Percentiles rank a stretch among this genome's conserved stretches.
phyloP scores from a whole-genome alignment of 2,113 vertebrate genomes.

The Aegotheles bennettii region DNA sequence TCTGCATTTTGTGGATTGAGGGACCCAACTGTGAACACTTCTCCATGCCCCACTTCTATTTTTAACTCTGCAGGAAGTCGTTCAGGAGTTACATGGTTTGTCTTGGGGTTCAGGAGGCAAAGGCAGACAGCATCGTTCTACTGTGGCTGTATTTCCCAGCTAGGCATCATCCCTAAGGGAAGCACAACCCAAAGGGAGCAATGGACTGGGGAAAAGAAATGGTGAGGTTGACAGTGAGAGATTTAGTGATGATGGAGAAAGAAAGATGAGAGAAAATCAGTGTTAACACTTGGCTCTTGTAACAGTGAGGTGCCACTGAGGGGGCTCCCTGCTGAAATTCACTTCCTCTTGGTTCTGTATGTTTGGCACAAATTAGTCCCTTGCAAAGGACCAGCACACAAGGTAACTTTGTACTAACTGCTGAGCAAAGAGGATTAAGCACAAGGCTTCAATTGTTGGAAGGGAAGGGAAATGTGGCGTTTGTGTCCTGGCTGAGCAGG shows the following conservation, averaged over 20 bases:
- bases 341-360: slow-evolving; percentile 18
- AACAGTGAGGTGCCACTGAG: slow-evolving; percentile 9
- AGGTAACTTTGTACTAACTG: slow-evolving; percentile 49
- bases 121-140: background rate
- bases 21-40: background rate
- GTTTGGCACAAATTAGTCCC: slow-evolving; percentile 3
- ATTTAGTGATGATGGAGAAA: background rate
- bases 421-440: slow-evolving; percentile 34
- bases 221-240: background rate
- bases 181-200: background rate
- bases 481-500: slow-evolving; percentile 4
- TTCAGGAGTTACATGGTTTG: background rate
- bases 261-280: slow-evolving; percentile 22
- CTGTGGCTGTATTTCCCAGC: background rate
- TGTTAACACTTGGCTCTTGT: slow-evolving; percentile 19
- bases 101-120: background rate
- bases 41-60: background rate
- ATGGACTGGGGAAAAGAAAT: background rate
- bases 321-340: slow-evolving; percentile 37
- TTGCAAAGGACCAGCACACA: slow-evolving; percentile 37
- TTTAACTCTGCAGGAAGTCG: background rate
- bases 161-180: background rate
- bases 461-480: background rate
- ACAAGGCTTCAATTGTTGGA: slow-evolving; percentile 39
- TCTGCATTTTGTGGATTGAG: background rate